Evolutionary conservation across 1,140 invertebrate species (phyloP).

Genomic region (Batillaria attramentaria): DNA sequence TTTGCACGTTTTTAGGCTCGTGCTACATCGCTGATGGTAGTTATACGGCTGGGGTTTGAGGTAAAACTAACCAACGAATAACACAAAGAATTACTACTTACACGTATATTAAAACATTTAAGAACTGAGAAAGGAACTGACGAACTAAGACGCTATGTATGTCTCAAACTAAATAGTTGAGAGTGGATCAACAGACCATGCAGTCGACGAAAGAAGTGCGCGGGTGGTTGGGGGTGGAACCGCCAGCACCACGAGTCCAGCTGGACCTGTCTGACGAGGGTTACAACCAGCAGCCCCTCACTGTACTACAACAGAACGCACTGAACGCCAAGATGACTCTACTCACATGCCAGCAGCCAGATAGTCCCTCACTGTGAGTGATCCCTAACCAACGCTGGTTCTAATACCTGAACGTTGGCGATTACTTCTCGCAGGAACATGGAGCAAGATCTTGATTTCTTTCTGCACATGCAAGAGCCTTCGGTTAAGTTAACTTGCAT

Average conservation of each 20-base stretch:
- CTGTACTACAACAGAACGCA: slow-evolving; percentile 35
- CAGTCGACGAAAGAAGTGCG: slow-evolving; percentile 14
- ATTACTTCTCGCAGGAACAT: neutral
- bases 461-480: no score
- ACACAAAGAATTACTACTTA: neutral
- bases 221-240: slow-evolving; percentile 28
- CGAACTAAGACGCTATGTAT: neutral
- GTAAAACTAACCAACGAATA: neutral
- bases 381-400: neutral
- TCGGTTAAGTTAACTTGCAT: no score
- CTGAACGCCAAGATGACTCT: slow-evolving; percentile 48
- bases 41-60: neutral
- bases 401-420: neutral
- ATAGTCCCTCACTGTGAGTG: slow-evolving; percentile 33
- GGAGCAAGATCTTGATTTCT: neutral
- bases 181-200: neutral
- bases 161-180: neutral
- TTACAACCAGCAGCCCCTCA: slow-evolving; percentile 19
- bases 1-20: no score
- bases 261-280: slow-evolving; percentile 29
- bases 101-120: neutral
- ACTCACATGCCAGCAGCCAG: slow-evolving; percentile 23
- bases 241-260: neutral
- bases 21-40: neutral
- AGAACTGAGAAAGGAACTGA: neutral